Evolutionary conservation across 2,113 vertebrate genomes (phyloP), one percentile per base, ranked within the genome.

Genomic region (Oreotragus oreotragus): DNA sequence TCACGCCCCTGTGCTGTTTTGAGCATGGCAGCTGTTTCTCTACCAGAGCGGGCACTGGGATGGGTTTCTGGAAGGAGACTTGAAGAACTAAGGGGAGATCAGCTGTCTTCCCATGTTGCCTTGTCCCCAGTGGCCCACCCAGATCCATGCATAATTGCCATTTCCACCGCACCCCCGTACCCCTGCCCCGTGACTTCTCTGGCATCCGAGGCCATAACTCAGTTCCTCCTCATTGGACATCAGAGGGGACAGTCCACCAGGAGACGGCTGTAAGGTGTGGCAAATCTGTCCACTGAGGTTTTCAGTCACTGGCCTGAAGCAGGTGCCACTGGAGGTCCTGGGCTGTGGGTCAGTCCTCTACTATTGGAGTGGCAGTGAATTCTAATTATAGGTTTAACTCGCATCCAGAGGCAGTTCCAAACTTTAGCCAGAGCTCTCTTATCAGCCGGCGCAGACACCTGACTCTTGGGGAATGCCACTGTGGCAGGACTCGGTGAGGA

Each of bases 41-140:
- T n/a, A 66, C 19, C 1, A 0, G 62, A 73, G 55, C 19, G 25
- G 93, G 79, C 17, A 5, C 79, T n/a, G 55, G 51, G 36, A 39
- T 70, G 66, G 57, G 47, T 57, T 97, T 96, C 84, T 36, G 8
- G 83, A 96, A 96, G 95, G 90, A 91, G 85, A 49, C 62, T 92
- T 84, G 83, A 88, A 96, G 49, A 88, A 95, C 30, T 0, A 49
- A 76, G 33, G 70, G 58, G 88, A 79, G 73, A 73, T 16, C 21
- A 57, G 64, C 76, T 49, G 47, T 47, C 9, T 76, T 87, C 17
- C 39, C 47, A 43, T 12, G 76, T 51, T 28, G n/a, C 45, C 60
- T 88, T 64, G 45, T 91, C 36, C 17, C 88, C 85, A 58, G 70
- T 87, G 66, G 88, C 57, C 79, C 49, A 53, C 64, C 64, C 62